Percentiles rank a stretch among this genome's conserved stretches.
These are phyloP conservation scores for Arctopsyche grandis DNA, from an alignment of 1,140 invertebrate species.

Conservation along the genomic window DNA sequence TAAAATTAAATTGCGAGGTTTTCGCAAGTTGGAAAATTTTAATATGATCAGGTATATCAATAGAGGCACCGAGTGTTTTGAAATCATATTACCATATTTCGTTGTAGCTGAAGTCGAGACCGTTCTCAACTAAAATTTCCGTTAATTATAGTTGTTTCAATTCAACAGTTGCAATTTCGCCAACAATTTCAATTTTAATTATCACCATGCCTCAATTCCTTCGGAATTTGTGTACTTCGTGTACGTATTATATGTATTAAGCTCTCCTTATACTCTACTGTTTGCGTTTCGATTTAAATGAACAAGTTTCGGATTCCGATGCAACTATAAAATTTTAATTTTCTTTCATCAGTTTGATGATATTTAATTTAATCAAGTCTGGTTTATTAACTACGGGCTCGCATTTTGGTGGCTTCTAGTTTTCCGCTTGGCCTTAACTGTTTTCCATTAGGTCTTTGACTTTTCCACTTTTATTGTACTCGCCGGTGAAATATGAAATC, in stretches of 20 bases:
- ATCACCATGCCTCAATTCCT: neutral
- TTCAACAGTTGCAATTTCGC: neutral
- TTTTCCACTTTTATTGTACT: neutral
- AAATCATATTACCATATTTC: constrained; percentile 13
- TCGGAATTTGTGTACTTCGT: too few species aligned
- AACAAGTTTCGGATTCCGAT: too few species aligned
- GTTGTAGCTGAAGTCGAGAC: neutral
- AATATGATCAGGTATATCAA: neutral
- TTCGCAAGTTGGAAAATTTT: neutral
- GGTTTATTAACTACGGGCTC: neutral
- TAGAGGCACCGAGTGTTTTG: constrained; percentile 1
- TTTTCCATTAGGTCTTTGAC: constrained; percentile 19
- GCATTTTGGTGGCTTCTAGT: constrained; percentile 2
- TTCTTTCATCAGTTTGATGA: too few species aligned
- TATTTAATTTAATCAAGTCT: neutral
- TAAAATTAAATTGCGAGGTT: neutral
- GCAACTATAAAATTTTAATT: too few species aligned
- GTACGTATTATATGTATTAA: too few species aligned
- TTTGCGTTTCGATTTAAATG: too few species aligned
- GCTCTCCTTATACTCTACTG: too few species aligned
- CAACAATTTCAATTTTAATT: constrained; percentile 3
- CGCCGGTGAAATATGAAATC: neutral
- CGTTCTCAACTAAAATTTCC: constrained; percentile 10
- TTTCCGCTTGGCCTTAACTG: constrained; percentile 26
- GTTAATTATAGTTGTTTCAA: constrained; percentile 19